These are phyloP conservation scores for Colostygia pectinataria DNA, from an alignment of 2,888 invertebrate genomes.

Conservation along the genomic window DNA sequence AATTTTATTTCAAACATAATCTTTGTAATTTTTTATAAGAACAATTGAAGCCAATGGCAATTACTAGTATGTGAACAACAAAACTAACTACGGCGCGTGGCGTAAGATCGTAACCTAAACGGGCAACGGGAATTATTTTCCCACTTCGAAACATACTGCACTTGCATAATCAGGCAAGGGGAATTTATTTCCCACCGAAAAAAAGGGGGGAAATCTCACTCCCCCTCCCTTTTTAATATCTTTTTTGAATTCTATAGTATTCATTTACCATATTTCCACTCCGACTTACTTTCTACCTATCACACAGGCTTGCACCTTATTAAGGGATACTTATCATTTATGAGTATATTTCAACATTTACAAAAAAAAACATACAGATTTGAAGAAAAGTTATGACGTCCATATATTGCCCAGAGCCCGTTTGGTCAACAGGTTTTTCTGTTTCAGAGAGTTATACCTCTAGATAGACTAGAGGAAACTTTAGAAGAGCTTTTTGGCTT, in stretches of 20 bases:
- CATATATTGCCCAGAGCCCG: slow-evolving; percentile 28
- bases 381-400: slow-evolving; percentile 26
- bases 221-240: not conserved
- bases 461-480: slow-evolving; percentile 20
- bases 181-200: slow-evolving; percentile 16
- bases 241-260: slow-evolving; percentile 1
- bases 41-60: not conserved
- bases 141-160: slow-evolving; percentile 17
- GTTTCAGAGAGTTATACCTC: slow-evolving; percentile 17
- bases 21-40: no score
- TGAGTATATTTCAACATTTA: slow-evolving; percentile 18
- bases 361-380: slow-evolving; percentile 17
- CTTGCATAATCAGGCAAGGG: slow-evolving; percentile 21
- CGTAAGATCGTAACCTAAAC: not conserved
- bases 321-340: slow-evolving; percentile 13
- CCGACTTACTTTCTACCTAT: not conserved
- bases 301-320: not conserved
- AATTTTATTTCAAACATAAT: no score
- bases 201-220: slow-evolving; percentile 1
- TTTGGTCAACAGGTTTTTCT: slow-evolving; percentile 22
- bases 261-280: slow-evolving; percentile 1
- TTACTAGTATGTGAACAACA: not conserved
- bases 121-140: slow-evolving; percentile 22
- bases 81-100: not conserved
- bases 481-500: slow-evolving; percentile 16